These are phyloP conservation scores for Lasioglossum marginatum DNA, from an alignment of 2,888 invertebrate genomes.

Conservation along the genomic window DNA sequence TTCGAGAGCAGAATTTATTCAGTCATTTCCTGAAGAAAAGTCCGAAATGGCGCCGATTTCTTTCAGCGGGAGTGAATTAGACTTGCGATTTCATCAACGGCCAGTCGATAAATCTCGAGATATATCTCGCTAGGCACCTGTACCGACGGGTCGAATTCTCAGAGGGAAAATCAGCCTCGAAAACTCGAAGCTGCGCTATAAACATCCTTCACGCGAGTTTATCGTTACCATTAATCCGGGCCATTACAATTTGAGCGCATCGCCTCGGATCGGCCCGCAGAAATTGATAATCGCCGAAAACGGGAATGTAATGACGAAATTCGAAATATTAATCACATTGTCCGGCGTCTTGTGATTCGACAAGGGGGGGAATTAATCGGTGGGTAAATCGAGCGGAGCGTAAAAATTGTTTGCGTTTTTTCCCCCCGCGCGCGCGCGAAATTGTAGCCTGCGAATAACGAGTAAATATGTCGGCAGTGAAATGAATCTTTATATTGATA, in stretches of 20 bases:
- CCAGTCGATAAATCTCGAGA: background rate
- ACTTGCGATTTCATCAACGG: background rate
- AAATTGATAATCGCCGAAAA: background rate
- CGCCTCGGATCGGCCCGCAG: background rate
- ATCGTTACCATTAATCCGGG: background rate
- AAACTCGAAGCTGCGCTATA: background rate
- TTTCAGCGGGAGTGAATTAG: background rate
- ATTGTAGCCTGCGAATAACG: background rate
- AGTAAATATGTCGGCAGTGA: background rate
- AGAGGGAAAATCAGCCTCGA: slow-evolving; percentile 18
- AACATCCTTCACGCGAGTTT: background rate
- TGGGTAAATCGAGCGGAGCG: background rate
- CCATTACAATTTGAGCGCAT: background rate
- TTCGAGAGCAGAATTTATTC: background rate
- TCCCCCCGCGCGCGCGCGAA: background rate
- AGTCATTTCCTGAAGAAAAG: background rate
- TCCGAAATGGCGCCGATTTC: background rate
- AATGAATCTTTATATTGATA: background rate
- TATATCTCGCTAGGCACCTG: background rate
- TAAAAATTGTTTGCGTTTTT: background rate
- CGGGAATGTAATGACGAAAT: background rate
- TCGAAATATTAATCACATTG: background rate
- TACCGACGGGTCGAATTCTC: background rate
- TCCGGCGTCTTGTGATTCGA: background rate
- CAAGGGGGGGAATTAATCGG: too few relatives aligned